A percentile compares a stretch with the other conserved stretches of the same genome.
phyloP scores from a whole-genome alignment of 2,888 invertebrate species.

The Pachymerium ferrugineum region DNA sequence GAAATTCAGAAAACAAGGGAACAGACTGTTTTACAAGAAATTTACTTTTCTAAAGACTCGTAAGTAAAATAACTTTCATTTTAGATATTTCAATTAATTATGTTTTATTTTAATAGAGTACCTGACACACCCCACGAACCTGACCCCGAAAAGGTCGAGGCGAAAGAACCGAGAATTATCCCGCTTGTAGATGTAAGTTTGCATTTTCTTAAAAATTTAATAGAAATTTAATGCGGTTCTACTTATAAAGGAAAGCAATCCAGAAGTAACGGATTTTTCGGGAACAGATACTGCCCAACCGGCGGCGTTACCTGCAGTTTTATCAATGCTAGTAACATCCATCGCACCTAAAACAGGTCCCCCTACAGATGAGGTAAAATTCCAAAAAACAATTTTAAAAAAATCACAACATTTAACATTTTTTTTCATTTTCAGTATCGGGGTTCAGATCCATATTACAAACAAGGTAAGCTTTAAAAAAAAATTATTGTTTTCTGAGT shows the following conservation, averaged over 20 bases:
- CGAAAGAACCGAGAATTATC: slow-evolving; percentile 72
- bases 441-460: background rate
- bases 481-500: background rate
- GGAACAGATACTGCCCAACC: slow-evolving; percentile 35
- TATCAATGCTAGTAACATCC: slow-evolving; percentile 37
- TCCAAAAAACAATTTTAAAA: background rate
- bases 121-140: slow-evolving; percentile 84
- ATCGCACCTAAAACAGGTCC: slow-evolving; percentile 26
- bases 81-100: slow-evolving; percentile 16
- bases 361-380: background rate
- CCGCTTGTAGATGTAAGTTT: slow-evolving; percentile 77
- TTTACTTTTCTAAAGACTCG: slow-evolving; percentile 47
- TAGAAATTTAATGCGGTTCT: background rate
- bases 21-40: slow-evolving; percentile 62
- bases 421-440: background rate
- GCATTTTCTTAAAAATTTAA: background rate
- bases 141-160: slow-evolving; percentile 69
- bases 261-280: slow-evolving; percentile 38
- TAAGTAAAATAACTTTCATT: slow-evolving; percentile 33
- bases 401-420: background rate
- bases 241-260: slow-evolving; percentile 38
- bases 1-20: slow-evolving; percentile 81
- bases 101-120: slow-evolving; percentile 52
- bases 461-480: background rate
- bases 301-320: slow-evolving; percentile 37